Percentiles rank a stretch among this genome's conserved stretches.
These are phyloP conservation scores for Andrena fulva DNA, from an alignment of 2,888 invertebrate genomes.

Conservation along the genomic window DNA sequence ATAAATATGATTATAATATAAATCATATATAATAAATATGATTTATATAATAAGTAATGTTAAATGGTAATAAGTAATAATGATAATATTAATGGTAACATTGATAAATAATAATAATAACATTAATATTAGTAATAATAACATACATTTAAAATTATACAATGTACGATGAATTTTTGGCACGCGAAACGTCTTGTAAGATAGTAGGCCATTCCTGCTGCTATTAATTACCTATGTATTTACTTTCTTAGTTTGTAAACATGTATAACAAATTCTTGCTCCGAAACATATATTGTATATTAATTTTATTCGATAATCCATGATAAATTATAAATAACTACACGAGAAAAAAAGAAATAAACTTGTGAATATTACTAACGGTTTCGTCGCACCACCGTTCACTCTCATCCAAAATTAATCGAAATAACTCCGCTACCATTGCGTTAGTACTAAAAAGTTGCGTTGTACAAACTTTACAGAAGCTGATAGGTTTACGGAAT, in stretches of 20 bases:
- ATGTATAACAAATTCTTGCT: constrained; percentile 82
- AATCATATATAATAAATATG: constrained; percentile 82
- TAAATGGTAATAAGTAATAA: constrained; percentile 74
- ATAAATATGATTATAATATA: constrained; percentile 80
- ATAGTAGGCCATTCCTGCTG: constrained; percentile 84
- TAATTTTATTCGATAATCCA: constrained; percentile 83
- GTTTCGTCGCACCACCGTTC: constrained; percentile 35
- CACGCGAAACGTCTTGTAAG: constrained; percentile 83
- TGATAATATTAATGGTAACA: constrained; percentile 76
- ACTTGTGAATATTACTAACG: constrained; percentile 76
- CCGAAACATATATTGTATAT: constrained; percentile 83
- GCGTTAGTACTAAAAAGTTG: background rate
- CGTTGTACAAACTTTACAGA: background rate
- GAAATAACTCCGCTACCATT: constrained; percentile 2
- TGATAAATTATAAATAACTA: constrained; percentile 83
- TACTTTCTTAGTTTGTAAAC: constrained; percentile 82
- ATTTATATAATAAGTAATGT: constrained; percentile 83
- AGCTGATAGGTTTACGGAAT: background rate
- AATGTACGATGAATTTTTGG: constrained; percentile 79
- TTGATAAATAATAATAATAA: constrained; percentile 72
- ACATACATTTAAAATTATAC: constrained; percentile 69
- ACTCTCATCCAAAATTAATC: constrained; percentile 23
- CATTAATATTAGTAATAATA: constrained; percentile 75
- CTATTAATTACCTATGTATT: constrained; percentile 79
- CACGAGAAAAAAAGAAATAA: constrained; percentile 76